Conservation (phyloP, 2,797 vertebrate genomes). For the Neostethus bicornis region DNA sequence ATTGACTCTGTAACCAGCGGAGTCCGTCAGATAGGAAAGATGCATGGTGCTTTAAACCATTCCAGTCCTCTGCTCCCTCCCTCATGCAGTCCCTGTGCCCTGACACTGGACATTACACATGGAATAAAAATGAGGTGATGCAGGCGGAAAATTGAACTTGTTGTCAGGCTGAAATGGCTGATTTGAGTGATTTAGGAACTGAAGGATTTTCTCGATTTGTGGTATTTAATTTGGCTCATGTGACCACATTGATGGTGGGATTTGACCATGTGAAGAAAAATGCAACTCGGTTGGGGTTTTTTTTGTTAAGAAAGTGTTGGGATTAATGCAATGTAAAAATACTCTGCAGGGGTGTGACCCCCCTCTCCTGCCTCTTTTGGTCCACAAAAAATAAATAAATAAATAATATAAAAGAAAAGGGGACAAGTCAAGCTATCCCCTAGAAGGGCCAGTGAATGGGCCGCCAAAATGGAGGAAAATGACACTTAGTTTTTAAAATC, state of each 20-base stretch:
- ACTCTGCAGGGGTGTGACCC: too few species aligned
- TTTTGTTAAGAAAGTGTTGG: conserved; percentile 10
- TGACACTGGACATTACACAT: conserved; percentile 56
- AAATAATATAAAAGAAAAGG: too few species aligned
- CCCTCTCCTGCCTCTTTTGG: too few species aligned
- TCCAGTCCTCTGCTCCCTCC: conserved; percentile 24
- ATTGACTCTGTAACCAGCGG: conserved; percentile 63
- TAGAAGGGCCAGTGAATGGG: too few species aligned
- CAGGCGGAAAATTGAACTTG: conserved; percentile 68
- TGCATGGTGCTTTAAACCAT: conserved; percentile 61
- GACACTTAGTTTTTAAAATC: too few species aligned
- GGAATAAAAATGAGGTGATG: conserved; percentile 72
- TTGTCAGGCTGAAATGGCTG: conserved; percentile 57
- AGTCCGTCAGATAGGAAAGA: conserved; percentile 65
- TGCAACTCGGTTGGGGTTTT: conserved; percentile 26
- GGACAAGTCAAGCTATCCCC: too few species aligned
- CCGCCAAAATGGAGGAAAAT: too few species aligned
- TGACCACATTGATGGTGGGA: conserved; percentile 55
- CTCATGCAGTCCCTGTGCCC: conserved; percentile 37
- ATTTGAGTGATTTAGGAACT: conserved; percentile 60
- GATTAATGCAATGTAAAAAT: conserved; percentile 33
- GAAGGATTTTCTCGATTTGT: conserved; percentile 42
- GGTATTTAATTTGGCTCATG: conserved; percentile 62
- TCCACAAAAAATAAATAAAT: too few species aligned
- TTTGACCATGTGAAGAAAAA: conserved; percentile 44